Evolutionary conservation across 2,888 invertebrate genomes (phyloP).

Genomic region (Bursaphelenchus okinawaensis): DNA sequence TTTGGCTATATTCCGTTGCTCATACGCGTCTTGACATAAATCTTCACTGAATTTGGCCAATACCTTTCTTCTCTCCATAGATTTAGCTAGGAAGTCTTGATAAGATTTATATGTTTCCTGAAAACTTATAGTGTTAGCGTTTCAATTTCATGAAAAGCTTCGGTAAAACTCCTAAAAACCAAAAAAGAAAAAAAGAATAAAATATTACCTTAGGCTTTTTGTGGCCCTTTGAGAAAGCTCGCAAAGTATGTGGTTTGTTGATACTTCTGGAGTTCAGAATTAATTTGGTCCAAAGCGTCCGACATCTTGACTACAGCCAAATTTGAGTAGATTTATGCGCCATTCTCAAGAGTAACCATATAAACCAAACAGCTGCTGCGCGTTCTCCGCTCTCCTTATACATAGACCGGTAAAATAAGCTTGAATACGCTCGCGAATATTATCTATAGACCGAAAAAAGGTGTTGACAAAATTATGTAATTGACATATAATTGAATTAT

Average conservation of each 20-base stretch:
- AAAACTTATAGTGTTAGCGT: background rate
- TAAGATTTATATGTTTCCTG: slow-evolving; percentile 9
- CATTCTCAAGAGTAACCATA: background rate
- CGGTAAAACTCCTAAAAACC: background rate
- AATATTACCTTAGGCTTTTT: background rate
- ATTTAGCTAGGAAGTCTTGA: background rate
- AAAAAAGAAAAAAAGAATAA: background rate
- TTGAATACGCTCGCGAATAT: too few relatives aligned
- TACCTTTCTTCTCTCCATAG: background rate
- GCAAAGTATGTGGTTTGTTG: slow-evolving; percentile 5
- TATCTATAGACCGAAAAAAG: too few relatives aligned
- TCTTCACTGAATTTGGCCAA: background rate
- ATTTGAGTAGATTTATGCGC: too few relatives aligned
- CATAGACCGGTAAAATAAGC: too few relatives aligned
- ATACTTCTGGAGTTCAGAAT: background rate
- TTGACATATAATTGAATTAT: too few relatives aligned
- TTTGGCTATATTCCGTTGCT: background rate
- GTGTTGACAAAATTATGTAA: too few relatives aligned
- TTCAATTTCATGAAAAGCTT: too few relatives aligned
- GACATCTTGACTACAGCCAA: too few relatives aligned
- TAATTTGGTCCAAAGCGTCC: background rate
- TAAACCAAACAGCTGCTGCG: slow-evolving; percentile 1
- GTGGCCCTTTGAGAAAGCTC: background rate
- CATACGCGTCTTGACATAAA: background rate
- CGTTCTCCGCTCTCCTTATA: too few relatives aligned